Percentiles rank a stretch among this genome's conserved stretches.
These are phyloP conservation scores for Meloidogyne floridensis DNA, from an alignment of 1,140 invertebrate species.

Conservation along the genomic window DNA sequence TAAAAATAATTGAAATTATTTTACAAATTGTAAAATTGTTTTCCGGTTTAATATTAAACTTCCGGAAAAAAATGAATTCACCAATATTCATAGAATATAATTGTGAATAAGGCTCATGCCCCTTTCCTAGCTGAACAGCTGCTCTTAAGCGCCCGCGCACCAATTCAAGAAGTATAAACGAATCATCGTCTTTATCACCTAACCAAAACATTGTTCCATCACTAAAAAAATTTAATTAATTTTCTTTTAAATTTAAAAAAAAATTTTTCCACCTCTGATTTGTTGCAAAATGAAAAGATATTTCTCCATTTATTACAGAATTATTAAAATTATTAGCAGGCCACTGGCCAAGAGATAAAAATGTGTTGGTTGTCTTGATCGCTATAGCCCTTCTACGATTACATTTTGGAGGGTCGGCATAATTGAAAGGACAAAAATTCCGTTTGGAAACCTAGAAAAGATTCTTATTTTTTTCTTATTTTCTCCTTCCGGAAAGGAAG, in stretches of 20 bases:
- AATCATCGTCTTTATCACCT: neutral
- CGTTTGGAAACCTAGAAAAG: neutral
- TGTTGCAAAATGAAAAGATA: neutral
- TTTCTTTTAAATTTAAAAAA: neutral
- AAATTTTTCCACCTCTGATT: conserved; percentile 6
- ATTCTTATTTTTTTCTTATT: no score
- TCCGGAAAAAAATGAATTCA: neutral
- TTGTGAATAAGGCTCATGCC: conserved; percentile 16
- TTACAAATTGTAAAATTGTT: no score
- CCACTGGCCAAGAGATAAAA: conserved; percentile 3
- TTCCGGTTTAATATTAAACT: neutral
- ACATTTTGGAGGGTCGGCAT: conserved; percentile 15
- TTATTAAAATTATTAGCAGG: neutral
- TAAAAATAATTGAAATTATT: no score
- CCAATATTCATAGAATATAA: conserved; percentile 23
- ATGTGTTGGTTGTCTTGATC: conserved; percentile 4
- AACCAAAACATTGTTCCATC: conserved; percentile 22
- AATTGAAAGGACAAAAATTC: conserved; percentile 23
- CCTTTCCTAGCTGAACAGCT: conserved; percentile 9
- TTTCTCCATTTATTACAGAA: neutral
- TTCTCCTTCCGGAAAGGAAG: no score
- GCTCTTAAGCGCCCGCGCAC: conserved; percentile 12
- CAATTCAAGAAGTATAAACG: conserved; percentile 21
- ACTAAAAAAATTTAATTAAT: neutral
- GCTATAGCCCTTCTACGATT: conserved; percentile 26